Evolutionary conservation across 2,888 invertebrate genomes (phyloP).

Genomic region (Drosophila meridionalis): DNA sequence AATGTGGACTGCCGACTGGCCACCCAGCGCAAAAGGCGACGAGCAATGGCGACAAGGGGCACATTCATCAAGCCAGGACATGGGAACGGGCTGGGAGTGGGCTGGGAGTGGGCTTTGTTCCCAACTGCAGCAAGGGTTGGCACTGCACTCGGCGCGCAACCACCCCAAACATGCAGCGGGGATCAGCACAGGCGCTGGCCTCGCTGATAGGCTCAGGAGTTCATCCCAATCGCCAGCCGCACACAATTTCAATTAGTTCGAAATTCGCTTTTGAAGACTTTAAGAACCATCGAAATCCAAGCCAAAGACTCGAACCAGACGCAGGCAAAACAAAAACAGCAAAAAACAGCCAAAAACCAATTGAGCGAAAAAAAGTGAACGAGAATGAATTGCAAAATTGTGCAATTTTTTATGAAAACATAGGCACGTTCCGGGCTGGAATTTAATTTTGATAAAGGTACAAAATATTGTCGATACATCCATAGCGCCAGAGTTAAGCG

Average conservation of each 20-base stretch:
- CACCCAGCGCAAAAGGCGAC: conserved; percentile 33
- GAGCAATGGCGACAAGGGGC: conserved; percentile 30
- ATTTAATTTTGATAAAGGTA: conserved; percentile 82
- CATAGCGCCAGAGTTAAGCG: conserved; percentile 23
- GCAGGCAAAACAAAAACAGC: conserved; percentile 11
- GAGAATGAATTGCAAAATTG: conserved; percentile 19
- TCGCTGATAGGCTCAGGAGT: conserved; percentile 26
- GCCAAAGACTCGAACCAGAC: conserved; percentile 8
- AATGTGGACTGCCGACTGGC: conserved; percentile 22
- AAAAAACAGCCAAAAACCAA: conserved; percentile 27
- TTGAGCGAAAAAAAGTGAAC: conserved; percentile 1
- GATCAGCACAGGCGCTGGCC: background rate
- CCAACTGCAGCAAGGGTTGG: conserved; percentile 51
- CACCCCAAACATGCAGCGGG: conserved; percentile 46
- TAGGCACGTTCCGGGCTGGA: conserved; percentile 63
- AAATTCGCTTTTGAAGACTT: conserved; percentile 4
- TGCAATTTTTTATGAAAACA: conserved; percentile 31
- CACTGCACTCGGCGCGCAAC: conserved; percentile 44
- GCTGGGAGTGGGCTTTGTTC: conserved; percentile 35
- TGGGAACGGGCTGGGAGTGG: background rate
- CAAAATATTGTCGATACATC: conserved; percentile 78
- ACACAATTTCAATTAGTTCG: background rate
- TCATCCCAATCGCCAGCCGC: conserved; percentile 4
- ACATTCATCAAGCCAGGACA: conserved; percentile 48
- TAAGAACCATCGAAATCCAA: conserved; percentile 1